These are phyloP conservation scores for Ophion ventricosus DNA, from an alignment of 2,888 invertebrate genomes.

Conservation along the genomic window DNA sequence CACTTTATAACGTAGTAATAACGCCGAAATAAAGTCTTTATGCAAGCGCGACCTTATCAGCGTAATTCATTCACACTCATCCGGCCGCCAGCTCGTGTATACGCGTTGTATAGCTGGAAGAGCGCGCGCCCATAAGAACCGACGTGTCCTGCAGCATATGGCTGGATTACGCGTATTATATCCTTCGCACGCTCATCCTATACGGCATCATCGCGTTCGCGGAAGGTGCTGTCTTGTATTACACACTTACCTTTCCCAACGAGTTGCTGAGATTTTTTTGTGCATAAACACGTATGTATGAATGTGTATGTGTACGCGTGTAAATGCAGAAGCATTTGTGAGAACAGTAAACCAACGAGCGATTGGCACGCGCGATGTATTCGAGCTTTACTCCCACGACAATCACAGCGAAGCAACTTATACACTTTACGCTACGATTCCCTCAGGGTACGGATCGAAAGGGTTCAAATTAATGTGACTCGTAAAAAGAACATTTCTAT, in stretches of 20 bases:
- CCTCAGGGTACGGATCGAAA: no score
- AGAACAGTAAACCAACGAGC: slow-evolving; percentile 22
- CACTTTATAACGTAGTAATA: slow-evolving; percentile 64
- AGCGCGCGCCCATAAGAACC: slow-evolving; percentile 19
- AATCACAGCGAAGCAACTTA: slow-evolving; percentile 21
- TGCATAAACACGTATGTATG: not conserved
- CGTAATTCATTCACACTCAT: slow-evolving; percentile 63
- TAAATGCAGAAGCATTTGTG: not conserved
- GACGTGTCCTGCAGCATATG: slow-evolving; percentile 47
- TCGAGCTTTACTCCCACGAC: slow-evolving; percentile 32
- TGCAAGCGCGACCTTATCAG: slow-evolving; percentile 54
- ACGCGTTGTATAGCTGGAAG: slow-evolving; percentile 26
- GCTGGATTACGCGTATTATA: slow-evolving; percentile 60
- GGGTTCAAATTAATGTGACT: no score
- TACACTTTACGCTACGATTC: not conserved
- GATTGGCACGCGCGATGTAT: slow-evolving; percentile 35
- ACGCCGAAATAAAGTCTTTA: slow-evolving; percentile 55
- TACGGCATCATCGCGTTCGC: slow-evolving; percentile 47
- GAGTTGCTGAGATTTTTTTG: slow-evolving; percentile 10
- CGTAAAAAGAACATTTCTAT: no score
- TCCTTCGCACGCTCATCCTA: slow-evolving; percentile 52
- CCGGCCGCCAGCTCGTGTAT: slow-evolving; percentile 31
- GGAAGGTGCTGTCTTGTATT: slow-evolving; percentile 35
- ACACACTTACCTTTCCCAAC: slow-evolving; percentile 29
- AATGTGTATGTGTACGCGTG: not conserved